Evolutionary conservation across 2,797 vertebrate species (phyloP).

Genomic region (Clarias fuscus): DNA sequence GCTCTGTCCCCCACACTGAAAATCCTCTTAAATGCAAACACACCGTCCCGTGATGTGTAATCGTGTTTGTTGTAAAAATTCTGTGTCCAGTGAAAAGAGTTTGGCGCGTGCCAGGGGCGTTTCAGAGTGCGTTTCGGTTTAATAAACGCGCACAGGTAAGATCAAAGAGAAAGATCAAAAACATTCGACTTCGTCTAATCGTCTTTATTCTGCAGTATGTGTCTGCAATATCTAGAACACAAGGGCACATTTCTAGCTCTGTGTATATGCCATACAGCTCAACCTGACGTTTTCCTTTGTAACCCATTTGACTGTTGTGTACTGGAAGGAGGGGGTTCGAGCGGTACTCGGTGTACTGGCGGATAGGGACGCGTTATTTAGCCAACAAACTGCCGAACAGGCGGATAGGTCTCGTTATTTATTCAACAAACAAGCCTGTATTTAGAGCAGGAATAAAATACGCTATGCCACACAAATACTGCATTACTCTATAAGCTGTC

Average conservation of each 20-base stretch:
- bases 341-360: slow-evolving; percentile 52
- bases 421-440: not conserved
- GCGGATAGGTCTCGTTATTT: slow-evolving; percentile 29
- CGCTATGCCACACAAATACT: not conserved
- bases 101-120: not conserved
- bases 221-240: not conserved
- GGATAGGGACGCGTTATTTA: too few species aligned
- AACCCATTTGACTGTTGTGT: slow-evolving; percentile 1
- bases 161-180: not conserved
- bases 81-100: not conserved
- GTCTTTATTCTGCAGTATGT: not conserved
- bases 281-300: not conserved
- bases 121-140: not conserved
- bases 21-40: slow-evolving; percentile 6
- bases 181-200: not conserved
- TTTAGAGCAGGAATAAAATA: slow-evolving; percentile 23
- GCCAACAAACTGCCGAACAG: not conserved
- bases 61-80: not conserved
- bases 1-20: not conserved
- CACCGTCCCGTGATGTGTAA: slow-evolving; percentile 9
- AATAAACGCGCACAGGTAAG: slow-evolving; percentile 47
- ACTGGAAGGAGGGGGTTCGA: not conserved
- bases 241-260: not conserved
- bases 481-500: not conserved
- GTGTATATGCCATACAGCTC: not conserved